Base-by-base conservation (phyloP, 2,888 invertebrate genomes). In the Drosophila barbarae region DNA sequence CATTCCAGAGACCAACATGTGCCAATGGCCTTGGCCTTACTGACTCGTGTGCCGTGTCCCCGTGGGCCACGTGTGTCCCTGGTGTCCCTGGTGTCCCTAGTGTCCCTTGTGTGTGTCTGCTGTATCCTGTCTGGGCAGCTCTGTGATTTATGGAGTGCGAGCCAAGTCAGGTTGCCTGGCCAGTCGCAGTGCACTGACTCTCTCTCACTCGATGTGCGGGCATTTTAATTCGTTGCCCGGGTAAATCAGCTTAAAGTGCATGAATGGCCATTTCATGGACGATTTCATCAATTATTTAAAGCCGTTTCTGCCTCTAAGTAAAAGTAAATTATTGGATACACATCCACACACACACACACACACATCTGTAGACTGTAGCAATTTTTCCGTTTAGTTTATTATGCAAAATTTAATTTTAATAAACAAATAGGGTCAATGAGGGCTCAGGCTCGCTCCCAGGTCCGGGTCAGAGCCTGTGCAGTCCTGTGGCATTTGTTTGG, bases 321-420 rank as follows among this genome's bases (percentile, higher is more conserved):
- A 61, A 57, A 47, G 51, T 50, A 32, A 64, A 56, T 59, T 54
- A 54, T 58, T 72, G 30, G 35, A 21, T 38, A 56, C 18, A 18
- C 18, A 18, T 7, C 21, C n/a, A 15, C 53, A 36, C 35, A 36
- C 8, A 15, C 46, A 56, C 10, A 28, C n/a, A 15, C 53, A 36
- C 35, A 36, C 8, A 15, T 10, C 26, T 46, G 8, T 18, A 18
- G 0, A 18, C 47, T 50, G 9, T 46, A 28, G 26, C 73, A 23
- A 53, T 64, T 76, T 76, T 76, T 68, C 66, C 66, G 58, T 61
- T 49, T 67, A 55, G 69, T 78, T 81, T 71, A 74, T 69, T 77
- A 82, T 78, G 83, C 75, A 79, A 74, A 82, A 74, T 71, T 77
- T 79, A 74, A 82, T 78, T 82, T 78, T 47, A 74, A 74, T 79